Base-by-base conservation (phyloP, 2,113 vertebrate genomes). In the Turnix velox region DNA sequence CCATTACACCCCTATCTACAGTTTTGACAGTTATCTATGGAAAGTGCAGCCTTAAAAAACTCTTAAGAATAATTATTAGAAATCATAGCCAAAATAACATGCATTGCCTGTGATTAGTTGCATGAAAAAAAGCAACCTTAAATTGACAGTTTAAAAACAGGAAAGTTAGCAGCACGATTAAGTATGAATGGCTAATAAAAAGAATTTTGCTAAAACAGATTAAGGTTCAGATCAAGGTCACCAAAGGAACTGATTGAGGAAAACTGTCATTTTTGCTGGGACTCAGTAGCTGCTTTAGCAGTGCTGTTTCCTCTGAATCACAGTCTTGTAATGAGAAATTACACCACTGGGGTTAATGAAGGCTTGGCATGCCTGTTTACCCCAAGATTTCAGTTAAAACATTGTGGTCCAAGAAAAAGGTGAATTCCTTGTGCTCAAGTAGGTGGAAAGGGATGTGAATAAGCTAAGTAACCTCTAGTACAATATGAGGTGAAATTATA, bases 221-320 rank as follows among this genome's bases (percentile, higher is more conserved):
- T 97, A 97, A 96, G 96, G 97, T 98, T 98, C 97, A 97, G 97
- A 96, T 97, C 89, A 95, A 97, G 97, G 97, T 98, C 97, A 98
- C 89, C 96, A 97, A 97, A 97, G 97, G 92, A 96, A 96, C 94
- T 95, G 96, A 97, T 95, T 96, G 96, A 96, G 97, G 96, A 97
- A 97, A 97, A 92, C 93, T 95, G 91, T 92, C 96, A 81, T 96
- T 97, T 97, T 94, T 97, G 65, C 45, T 93, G 77, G 67, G 94
- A 85, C 74, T 86, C 45, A 1, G 90, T 84, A 94, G 97, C 95
- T 87, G 92, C 73, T 96, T 96, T 82, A 97, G 96, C 88, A 96
- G 92, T 4, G 0, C 77, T 33, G 95, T 88, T 96, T 96, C 96
- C 96, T 95, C 96, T 95, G 97, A 97, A 97, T 97, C 96, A 81